Evolutionary conservation across 2,888 invertebrate genomes (phyloP), one percentile per base, ranked within the genome.

Genomic region (Ormia ochracea): DNA sequence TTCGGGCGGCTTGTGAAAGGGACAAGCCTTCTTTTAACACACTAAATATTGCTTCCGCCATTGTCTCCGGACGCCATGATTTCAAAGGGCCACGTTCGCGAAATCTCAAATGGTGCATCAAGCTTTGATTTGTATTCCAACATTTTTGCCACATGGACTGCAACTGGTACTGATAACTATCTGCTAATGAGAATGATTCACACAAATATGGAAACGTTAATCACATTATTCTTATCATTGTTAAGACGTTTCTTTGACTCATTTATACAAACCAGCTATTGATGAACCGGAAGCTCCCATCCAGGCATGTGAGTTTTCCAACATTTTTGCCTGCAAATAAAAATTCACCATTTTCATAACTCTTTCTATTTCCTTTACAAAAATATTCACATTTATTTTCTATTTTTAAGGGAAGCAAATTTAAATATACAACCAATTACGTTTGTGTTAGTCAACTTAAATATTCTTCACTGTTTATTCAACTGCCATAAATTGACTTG

Each of bases 121-220:
- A 92, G 86, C 95, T 95, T 90, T 96, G 96, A 90, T 96, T 96
- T 84, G 96, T 96, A 90, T 95, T 96, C 96, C 96, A 97, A 90
- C 96, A 96, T 90, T 96, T 97, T 90, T 97, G 96, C 97, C 97
- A 97, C 94, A 96, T 96, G 75, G 96, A 96, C 90, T 97, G 97
- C 89, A 97, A 91, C 90, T 97, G 96, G 90, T 96, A 96, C 90
- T 97, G 96, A 92, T 97, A 97, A 92, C 96, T 96, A 92, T 96
- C 96, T 94, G 94, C 87, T 87, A 78, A 83, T 80, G 59, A 56
- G 33, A 38, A 61, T 17, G 23, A 54, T 33, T 38, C 14, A 12
- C 0, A 14, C 5, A 61, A 54, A 72, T 6, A 54, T 70, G 36
- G 14, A 74, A 6, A 59, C 28, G 65, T 69, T 45, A 76, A 33